phyloP scores from a whole-genome alignment of 2,113 vertebrate genomes.

The Pantherophis guttatus region DNA sequence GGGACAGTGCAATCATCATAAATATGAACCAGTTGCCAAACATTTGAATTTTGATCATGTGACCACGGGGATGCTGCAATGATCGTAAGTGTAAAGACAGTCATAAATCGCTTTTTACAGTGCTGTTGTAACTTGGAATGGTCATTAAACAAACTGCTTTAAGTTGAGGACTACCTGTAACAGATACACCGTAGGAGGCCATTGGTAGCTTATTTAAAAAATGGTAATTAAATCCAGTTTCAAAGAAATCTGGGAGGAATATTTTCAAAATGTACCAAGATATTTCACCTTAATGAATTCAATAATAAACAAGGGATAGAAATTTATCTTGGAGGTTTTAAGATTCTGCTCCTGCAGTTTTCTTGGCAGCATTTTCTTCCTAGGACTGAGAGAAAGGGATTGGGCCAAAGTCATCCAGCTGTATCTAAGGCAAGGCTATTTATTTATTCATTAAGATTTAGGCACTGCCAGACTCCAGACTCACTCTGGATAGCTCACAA shows the following conservation, averaged over 20 bases:
- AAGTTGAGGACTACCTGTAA: not conserved
- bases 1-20: too few species aligned
- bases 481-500: not conserved
- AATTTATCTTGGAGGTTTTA: not conserved
- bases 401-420: not conserved
- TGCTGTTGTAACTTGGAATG: not conserved
- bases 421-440: not conserved
- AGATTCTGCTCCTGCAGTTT: not conserved
- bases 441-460: not conserved
- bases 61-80: not conserved
- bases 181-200: not conserved
- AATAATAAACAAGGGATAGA: not conserved
- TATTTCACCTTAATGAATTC: not conserved
- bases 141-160: not conserved
- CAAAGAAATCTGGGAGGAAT: not conserved
- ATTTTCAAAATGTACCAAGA: not conserved
- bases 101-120: not conserved
- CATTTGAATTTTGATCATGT: not conserved
- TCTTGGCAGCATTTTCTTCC: not conserved
- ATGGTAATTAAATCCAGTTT: not conserved
- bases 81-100: not conserved
- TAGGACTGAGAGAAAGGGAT: not conserved
- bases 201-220: not conserved
- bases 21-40: too few species aligned
- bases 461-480: not conserved